A percentile compares a stretch with the other conserved stretches of the same genome.
phyloP scores from a whole-genome alignment of 2,888 invertebrate genomes.

The Pristionchus arcanus region DNA sequence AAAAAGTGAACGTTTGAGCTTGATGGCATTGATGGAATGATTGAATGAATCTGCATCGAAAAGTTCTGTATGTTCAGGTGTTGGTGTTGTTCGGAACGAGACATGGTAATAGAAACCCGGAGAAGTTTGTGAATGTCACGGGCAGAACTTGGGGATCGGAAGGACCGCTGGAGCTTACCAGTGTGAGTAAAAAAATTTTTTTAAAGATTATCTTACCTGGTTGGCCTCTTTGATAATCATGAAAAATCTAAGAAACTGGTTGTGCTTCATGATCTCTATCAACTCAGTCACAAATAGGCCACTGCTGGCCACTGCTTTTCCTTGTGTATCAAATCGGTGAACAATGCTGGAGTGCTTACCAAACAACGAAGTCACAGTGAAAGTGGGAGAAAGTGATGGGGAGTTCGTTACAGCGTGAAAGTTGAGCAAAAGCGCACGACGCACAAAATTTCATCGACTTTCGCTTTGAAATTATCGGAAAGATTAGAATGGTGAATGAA shows the following conservation, averaged over 20 bases:
- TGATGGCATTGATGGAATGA: neutral
- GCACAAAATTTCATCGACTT: neutral
- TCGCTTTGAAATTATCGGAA: neutral
- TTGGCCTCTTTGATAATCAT: neutral
- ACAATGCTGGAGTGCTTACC: neutral
- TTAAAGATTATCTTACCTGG: neutral
- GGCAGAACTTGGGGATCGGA: conserved; percentile 63
- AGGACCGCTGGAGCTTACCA: conserved; percentile 64
- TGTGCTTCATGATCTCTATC: neutral
- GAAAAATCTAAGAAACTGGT: neutral
- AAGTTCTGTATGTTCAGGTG: neutral
- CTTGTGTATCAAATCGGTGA: neutral
- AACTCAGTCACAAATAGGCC: neutral
- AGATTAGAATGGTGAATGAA: neutral
- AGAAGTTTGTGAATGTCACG: conserved; percentile 57
- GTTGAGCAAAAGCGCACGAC: neutral
- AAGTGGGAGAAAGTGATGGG: conserved; percentile 3
- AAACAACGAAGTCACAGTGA: conserved; percentile 10
- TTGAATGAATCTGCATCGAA: neutral
- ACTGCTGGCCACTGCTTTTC: neutral
- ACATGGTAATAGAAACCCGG: conserved; percentile 69
- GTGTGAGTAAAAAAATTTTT: conserved; percentile 30
- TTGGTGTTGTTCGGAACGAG: conserved; percentile 58
- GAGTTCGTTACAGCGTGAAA: neutral
- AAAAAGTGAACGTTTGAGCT: too few species aligned